A percentile compares a stretch with the other conserved stretches of the same genome.
These are phyloP conservation scores for Philaethria dido DNA, from an alignment of 2,888 invertebrate species.

Conservation along the genomic window DNA sequence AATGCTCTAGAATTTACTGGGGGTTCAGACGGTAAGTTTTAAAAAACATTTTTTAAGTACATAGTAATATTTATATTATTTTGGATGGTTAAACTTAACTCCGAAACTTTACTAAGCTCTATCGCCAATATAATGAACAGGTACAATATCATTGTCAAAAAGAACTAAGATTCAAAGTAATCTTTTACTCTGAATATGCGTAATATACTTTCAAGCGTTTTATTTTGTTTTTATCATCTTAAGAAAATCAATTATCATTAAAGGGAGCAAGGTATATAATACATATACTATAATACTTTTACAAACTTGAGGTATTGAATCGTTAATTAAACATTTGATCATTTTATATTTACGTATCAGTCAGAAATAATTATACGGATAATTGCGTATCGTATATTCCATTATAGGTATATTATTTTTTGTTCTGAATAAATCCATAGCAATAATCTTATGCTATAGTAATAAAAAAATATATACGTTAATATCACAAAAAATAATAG, in stretches of 20 bases:
- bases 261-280: no score
- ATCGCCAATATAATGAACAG: no score
- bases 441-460: background rate
- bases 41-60: background rate
- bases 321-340: background rate
- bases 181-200: no score
- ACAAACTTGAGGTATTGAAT: background rate
- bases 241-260: no score
- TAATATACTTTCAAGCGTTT: no score
- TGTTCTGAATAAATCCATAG: background rate
- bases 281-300: no score
- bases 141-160: no score
- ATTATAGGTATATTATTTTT: background rate
- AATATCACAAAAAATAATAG: conserved; percentile 9
- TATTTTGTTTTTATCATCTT: no score
- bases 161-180: no score
- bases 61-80: background rate
- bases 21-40: conserved; percentile 86
- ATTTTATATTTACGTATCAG: background rate
- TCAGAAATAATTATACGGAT: background rate
- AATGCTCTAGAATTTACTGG: conserved; percentile 90
- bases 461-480: background rate
- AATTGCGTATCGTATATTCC: background rate
- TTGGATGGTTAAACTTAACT: no score
- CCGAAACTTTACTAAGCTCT: no score